phyloP scores from a whole-genome alignment of 2,797 vertebrate species.

The Hoplostethus atlanticus region DNA sequence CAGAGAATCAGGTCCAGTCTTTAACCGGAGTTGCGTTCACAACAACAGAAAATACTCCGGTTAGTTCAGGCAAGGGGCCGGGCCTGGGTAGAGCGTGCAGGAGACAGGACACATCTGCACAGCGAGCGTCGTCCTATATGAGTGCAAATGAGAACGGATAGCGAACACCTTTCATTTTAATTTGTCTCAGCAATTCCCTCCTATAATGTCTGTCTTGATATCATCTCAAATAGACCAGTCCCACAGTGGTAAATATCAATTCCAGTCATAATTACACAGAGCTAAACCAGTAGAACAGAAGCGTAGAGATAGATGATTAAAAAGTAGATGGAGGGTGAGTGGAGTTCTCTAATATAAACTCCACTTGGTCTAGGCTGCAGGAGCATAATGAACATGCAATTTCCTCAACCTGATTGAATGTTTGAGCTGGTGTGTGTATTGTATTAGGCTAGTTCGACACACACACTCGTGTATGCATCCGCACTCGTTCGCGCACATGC shows the following conservation, averaged over 20 bases:
- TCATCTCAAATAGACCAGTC: slow-evolving; percentile 23
- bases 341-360: slow-evolving; percentile 61
- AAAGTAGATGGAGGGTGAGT: slow-evolving; percentile 29
- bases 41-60: too few species aligned
- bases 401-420: slow-evolving; percentile 74
- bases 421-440: slow-evolving; percentile 76
- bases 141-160: neutral
- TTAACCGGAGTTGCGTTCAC: too few species aligned
- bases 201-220: slow-evolving; percentile 19
- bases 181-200: neutral
- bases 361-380: slow-evolving; percentile 34
- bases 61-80: too few species aligned
- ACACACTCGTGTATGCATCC: neutral
- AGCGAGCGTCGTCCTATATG: neutral
- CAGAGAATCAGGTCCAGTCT: too few species aligned
- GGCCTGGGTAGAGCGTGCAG: too few species aligned
- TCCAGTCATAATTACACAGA: slow-evolving; percentile 61
- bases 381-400: slow-evolving; percentile 73
- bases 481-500: neutral
- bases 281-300: slow-evolving; percentile 56
- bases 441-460: slow-evolving; percentile 22
- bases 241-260: slow-evolving; percentile 67
- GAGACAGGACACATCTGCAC: too few species aligned
- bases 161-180: neutral
- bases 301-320: slow-evolving; percentile 58